Base-by-base conservation (phyloP, 1,140 invertebrate species). In the Drosophila virilis region DNA sequence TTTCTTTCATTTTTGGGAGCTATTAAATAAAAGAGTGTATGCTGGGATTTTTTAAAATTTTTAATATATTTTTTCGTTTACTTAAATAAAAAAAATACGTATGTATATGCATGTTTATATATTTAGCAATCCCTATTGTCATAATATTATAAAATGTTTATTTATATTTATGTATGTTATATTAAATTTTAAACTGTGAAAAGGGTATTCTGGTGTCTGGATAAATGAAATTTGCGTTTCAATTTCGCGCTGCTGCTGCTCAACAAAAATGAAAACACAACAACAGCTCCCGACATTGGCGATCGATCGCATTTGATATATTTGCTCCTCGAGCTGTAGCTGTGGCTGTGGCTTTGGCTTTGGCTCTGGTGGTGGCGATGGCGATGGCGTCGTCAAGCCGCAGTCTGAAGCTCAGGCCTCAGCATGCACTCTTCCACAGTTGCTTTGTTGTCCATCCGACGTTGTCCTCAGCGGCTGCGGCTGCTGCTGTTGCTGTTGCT, bases 231-330 rank as follows among this genome's bases (percentile, higher is more conserved):
- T 2, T 6, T n/a, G n/a, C 3, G 55, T 45, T 60, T 10, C 28
- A 62, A 15, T 40, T 51, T 50, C 9, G 35, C 54, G 28, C 33
- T 46, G 54, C 32, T 55, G 50, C 59, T 40, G 50, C 43, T 38
- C 32, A 45, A 50, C 48, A 66, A 75, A 70, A 71, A 64, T 64
- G 60, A 77, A 77, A 74, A 60, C 58, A 64, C 69, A 78, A 55
- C 74, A 73, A 75, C 74, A 75, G 84, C 74, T 88, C 85, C 84
- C 84, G 84, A 84, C 84, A 82, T 82, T 90, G 81, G 80, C 81
- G 86, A 90, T 90, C 86, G 86, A 90, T 90, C 86, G 81, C 86
- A 80, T 90, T 90, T 90, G 86, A 90, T 90, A 90, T 90, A 90
- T 90, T 90, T 82, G 86, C 86, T 79, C 76, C 81, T 82, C 86